Percentiles rank a stretch among this genome's conserved stretches.
phyloP scores from a whole-genome alignment of 1,140 invertebrate species.

The Scaptomyza montana region DNA sequence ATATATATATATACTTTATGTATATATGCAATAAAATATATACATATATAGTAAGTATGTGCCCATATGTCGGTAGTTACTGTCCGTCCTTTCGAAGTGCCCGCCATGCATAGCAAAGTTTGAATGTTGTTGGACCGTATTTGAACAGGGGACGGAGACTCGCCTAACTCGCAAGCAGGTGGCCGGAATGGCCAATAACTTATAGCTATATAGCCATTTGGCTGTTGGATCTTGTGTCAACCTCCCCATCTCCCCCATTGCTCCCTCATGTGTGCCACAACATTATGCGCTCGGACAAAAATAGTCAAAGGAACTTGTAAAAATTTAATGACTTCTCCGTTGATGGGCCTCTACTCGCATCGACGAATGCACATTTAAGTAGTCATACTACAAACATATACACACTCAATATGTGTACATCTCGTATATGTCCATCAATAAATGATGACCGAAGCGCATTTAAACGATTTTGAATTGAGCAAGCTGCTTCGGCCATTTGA shows the following conservation, averaged over 20 bases:
- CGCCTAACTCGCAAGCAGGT: conserved; percentile 46
- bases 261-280: not conserved
- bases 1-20: too few relatives aligned
- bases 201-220: conserved; percentile 41
- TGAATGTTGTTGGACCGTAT: conserved; percentile 29
- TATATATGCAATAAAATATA: too few relatives aligned
- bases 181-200: conserved; percentile 75
- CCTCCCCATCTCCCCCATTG: not conserved
- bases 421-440: conserved; percentile 49
- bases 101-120: conserved; percentile 27
- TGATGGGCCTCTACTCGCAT: not conserved
- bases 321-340: conserved; percentile 63
- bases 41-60: too few relatives aligned
- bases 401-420: too few relatives aligned
- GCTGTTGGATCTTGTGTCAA: not conserved
- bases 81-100: not conserved
- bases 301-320: conserved; percentile 65
- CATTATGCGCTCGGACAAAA: conserved; percentile 61
- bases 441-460: conserved; percentile 53
- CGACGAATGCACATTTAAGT: conserved; percentile 21
- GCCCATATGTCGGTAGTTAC: conserved; percentile 7
- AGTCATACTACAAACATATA: not conserved
- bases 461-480: conserved; percentile 34
- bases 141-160: conserved; percentile 3
- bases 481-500: conserved; percentile 9